phyloP scores from a whole-genome alignment of 2,113 vertebrate species.

The Hydrochoerus hydrochaeris region DNA sequence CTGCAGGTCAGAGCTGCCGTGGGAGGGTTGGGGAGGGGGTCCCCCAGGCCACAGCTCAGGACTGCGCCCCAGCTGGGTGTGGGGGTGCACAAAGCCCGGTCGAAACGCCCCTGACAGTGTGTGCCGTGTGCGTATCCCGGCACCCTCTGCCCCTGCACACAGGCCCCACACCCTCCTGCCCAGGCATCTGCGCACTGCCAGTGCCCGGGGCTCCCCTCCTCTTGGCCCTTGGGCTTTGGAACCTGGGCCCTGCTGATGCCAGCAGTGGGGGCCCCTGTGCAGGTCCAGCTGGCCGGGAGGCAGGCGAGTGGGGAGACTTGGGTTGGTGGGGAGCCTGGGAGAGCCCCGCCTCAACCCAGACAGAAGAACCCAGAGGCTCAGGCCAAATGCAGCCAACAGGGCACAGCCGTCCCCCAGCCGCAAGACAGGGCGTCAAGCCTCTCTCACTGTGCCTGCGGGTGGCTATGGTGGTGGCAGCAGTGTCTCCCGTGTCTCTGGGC shows the following conservation, averaged over 20 bases:
- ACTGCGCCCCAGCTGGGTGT: not conserved
- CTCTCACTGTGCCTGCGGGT: not conserved
- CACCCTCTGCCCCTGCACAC: not conserved
- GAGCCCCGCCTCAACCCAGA: too few relatives aligned
- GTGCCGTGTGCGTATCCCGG: too few relatives aligned
- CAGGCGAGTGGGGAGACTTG: accelerated
- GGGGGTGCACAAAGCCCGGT: too few relatives aligned
- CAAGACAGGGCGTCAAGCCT: accelerated
- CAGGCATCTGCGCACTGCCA: accelerated
- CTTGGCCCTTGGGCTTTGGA: not conserved
- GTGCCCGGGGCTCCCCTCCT: not conserved
- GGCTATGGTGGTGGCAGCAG: not conserved
- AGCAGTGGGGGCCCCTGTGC: not conserved
- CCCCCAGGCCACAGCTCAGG: not conserved
- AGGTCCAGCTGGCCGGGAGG: not conserved
- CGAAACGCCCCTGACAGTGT: not conserved
- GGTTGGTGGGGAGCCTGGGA: accelerated
- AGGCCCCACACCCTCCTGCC: too few relatives aligned
- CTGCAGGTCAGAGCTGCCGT: too few relatives aligned
- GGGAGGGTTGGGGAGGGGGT: not conserved
- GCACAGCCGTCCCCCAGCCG: not conserved
- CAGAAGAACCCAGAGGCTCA: accelerated
- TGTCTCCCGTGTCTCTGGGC: not conserved
- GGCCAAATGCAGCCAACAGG: not conserved
- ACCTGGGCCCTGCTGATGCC: not conserved